Evolutionary conservation across 2,797 vertebrate species (phyloP).

Genomic region (Sternarchorhynchus goeldii): DNA sequence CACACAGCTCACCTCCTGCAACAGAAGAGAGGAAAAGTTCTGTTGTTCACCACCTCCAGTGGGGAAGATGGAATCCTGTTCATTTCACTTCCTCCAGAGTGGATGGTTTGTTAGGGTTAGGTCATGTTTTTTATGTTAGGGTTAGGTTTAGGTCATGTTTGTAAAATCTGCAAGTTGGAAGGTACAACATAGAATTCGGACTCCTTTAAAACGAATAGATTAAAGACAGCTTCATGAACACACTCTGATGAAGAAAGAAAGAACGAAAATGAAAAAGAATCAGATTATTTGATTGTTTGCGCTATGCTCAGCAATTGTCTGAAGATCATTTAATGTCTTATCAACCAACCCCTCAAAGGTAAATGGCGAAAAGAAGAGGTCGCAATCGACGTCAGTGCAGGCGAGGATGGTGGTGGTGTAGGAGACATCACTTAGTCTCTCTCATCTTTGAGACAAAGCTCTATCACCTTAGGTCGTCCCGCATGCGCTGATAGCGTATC

Average conservation of each 20-base stretch:
- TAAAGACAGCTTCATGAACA: neutral
- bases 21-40: too few relatives aligned
- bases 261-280: neutral
- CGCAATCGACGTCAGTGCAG: neutral
- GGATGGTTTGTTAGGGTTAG: too few relatives aligned
- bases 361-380: neutral
- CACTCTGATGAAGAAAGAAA: neutral
- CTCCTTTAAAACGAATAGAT: too few relatives aligned
- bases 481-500: neutral
- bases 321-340: neutral
- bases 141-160: too few relatives aligned
- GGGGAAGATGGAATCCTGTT: too few relatives aligned
- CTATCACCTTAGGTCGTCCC: neutral
- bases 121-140: too few relatives aligned
- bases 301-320: neutral
- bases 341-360: neutral
- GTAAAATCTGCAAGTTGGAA: too few relatives aligned
- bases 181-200: too few relatives aligned
- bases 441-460: conserved; percentile 5
- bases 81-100: too few relatives aligned
- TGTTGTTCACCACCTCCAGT: too few relatives aligned
- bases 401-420: neutral
- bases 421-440: conserved; percentile 43
- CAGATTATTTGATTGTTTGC: neutral
- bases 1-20: too few relatives aligned